Evolutionary conservation across 2,113 vertebrate genomes (phyloP).

Genomic region (Chitala chitala): DNA sequence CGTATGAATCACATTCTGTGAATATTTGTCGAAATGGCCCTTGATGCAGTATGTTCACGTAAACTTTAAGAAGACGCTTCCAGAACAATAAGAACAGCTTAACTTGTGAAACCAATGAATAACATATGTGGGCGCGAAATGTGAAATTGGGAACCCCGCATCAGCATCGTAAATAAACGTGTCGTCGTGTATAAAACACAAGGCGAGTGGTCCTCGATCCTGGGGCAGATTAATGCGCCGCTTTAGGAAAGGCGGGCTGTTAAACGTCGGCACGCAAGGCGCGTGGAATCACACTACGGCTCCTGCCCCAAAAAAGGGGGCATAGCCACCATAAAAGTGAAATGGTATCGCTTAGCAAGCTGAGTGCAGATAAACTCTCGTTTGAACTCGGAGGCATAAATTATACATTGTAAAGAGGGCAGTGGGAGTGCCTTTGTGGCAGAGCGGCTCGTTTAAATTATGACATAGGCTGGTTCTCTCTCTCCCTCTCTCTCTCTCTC

Average conservation of each 20-base stretch:
- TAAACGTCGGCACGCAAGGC: conserved; percentile 54
- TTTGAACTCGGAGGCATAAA: conserved; percentile 85
- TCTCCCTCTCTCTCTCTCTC: conserved; percentile 34
- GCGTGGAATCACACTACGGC: conserved; percentile 49
- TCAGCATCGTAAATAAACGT: conserved; percentile 30
- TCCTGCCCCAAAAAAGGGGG: conserved; percentile 31
- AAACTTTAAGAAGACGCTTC: conserved; percentile 1
- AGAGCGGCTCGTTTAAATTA: conserved; percentile 77
- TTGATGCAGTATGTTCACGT: background rate
- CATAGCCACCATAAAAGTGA: conserved; percentile 57
- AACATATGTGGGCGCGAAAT: conserved; percentile 22
- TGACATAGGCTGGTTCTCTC: conserved; percentile 61
- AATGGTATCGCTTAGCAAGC: conserved; percentile 88
- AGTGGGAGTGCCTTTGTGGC: conserved; percentile 72
- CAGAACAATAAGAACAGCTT: background rate
- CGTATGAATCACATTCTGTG: background rate
- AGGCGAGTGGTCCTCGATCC: conserved; percentile 34
- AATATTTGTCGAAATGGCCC: background rate
- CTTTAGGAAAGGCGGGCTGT: conserved; percentile 47
- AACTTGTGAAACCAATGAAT: conserved; percentile 6
- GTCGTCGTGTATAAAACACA: conserved; percentile 33
- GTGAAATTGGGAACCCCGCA: conserved; percentile 32
- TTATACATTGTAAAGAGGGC: conserved; percentile 90
- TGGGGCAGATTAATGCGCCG: conserved; percentile 45
- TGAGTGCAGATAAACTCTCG: conserved; percentile 77